Evolutionary conservation across 2,888 invertebrate genomes (phyloP), one percentile per base, ranked within the genome.

Genomic region (Pollenia angustigena): DNA sequence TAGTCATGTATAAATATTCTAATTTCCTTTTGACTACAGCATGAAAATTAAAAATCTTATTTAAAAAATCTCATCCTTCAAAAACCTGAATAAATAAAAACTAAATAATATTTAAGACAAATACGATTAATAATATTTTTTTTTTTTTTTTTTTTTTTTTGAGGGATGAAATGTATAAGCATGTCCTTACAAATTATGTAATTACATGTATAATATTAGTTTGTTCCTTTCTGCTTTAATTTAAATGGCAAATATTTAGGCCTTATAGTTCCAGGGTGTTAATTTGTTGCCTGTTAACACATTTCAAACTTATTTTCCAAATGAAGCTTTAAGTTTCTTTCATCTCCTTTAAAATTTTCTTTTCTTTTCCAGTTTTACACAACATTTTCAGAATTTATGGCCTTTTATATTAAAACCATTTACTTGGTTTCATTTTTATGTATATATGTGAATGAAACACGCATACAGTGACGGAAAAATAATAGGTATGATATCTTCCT

Each of bases 211-310:
- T n/a, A 32, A 11, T 6, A 52, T 23, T 16, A 52, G 6, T 18
- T 62, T 54, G 11, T 40, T n/a, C 44, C 44, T 50, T 60, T 79
- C 52, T 52, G 56, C 50, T 71, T 60, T 8, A 71, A 50, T 23
- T 60, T 71, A 62, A 71, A 68, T 68, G 75, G n/a, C 64, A 46
- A 82, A 71, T 60, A n/a, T 75, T 52, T 23, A 68, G 44, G 48
- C 40, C 40, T 58, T 78, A 76, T 32, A 32, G 40, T 76, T 76
- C 9, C 44, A 11, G 23, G 16, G 62, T 78, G 83, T 83, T 78
- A 78, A 83, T 78, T 83, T 83, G 71, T 83, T 71, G 78, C 71
- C 42, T 71, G 62, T 72, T 64, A 78, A 72, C 83, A 83, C 83
- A 71, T 83, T 44, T 78, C 11, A 54, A 56, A 78, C 54, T 71